Base-by-base conservation (phyloP, 2,888 invertebrate species). In the Aproaerema taeniolella region DNA sequence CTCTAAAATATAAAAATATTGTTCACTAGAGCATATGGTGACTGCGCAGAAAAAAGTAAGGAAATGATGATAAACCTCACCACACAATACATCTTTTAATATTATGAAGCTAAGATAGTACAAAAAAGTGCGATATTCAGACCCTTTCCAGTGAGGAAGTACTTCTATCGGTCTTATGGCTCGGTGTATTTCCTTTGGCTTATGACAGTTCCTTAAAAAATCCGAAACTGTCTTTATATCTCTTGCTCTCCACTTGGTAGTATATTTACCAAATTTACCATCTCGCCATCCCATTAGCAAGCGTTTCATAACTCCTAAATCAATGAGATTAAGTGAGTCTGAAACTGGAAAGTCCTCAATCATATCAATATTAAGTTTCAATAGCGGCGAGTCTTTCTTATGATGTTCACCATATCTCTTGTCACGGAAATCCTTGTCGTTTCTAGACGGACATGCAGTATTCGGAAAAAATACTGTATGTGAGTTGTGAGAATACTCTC, bases 281-380 rank as follows among this genome's bases (percentile, higher is more conserved):
- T 53, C 49, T 2, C 49, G 17, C 52, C 53, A 55, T 2, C 53
- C 51, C 0, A 40, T 29, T 2, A 53, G 4, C 11, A 52, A 31
- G 6, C 52, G 17, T 14, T 55, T 58, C 53, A 55, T 53, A 1
- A 58, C 2, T 0, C 56, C 55, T 0, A 56, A 30, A 24, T 56
- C 55, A 4, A 59, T 47, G 10, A 57, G 33, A 34, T 59, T 53
- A 1, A 56, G 29, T 0, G 54, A 53, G 32, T 57, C 55, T 1
- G 39, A 29, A 5, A 60, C 52, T 0, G 52, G 50, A 39, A 60
- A 46, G 32, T 50, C 48, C 38, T 56, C 34, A 7, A 58, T 28
- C 53, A 57, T 55, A 28, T 56, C 48, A 5, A 58, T 53, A 0
- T 41, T 41, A 1, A 55, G 24, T 26, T 44, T 13, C 5, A 54